Evolutionary conservation across 2,113 vertebrate species (phyloP).

Genomic region (Variabilichromis moorii): DNA sequence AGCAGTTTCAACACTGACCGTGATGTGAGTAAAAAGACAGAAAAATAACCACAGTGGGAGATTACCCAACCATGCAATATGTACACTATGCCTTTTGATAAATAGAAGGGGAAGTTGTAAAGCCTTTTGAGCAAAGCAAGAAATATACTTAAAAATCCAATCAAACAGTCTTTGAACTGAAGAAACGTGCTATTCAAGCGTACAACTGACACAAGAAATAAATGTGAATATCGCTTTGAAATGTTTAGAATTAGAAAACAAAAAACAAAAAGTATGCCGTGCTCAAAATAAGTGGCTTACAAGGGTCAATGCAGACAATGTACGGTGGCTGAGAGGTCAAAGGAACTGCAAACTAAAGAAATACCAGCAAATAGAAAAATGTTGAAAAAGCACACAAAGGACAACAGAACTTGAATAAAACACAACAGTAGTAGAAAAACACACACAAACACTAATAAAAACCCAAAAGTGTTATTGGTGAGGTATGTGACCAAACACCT

Average conservation of each 20-base stretch:
- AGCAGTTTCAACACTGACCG: background rate
- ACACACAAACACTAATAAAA: background rate
- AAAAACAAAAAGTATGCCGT: background rate
- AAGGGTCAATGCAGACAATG: background rate
- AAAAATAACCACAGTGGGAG: background rate
- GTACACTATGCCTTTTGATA: background rate
- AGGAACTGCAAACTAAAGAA: background rate
- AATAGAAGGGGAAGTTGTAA: background rate
- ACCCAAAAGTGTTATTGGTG: rapidly evolving
- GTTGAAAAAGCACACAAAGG: background rate
- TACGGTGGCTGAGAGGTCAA: background rate
- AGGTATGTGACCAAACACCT: background rate
- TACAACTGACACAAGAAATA: background rate
- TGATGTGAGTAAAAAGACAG: background rate
- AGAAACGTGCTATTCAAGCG: background rate
- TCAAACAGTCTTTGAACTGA: slow-evolving; percentile 7
- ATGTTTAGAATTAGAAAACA: background rate
- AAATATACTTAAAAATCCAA: background rate
- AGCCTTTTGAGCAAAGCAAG: background rate
- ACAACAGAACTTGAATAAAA: background rate
- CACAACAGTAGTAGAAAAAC: background rate
- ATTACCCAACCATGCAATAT: slow-evolving; percentile 1
- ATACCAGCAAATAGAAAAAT: background rate
- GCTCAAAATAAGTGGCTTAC: background rate
- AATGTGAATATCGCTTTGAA: background rate